Evolutionary conservation across 2,113 vertebrate genomes (phyloP), one percentile per base, ranked within the genome.

Genomic region (Willisornis vidua): DNA sequence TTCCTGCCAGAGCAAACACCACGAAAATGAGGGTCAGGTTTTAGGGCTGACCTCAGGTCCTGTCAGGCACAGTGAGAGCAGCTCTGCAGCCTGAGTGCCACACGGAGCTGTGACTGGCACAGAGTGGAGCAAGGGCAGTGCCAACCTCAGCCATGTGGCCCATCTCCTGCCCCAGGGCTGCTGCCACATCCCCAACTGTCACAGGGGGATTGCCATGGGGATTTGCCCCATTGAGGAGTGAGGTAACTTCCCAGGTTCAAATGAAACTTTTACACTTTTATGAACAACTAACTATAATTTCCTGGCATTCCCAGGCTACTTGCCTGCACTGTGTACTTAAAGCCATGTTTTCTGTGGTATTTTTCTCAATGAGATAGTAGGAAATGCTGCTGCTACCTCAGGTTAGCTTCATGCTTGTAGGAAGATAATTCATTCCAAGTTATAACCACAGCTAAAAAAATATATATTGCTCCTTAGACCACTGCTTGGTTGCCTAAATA

Each of bases 381-480:
- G 55, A 90, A 95, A 87, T 79, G 67, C 37, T 0, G 0, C 52
- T 90, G 72, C 49, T 85, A 57, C 61, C 63, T 80, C 78, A 59
- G 68, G 63, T 91, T 87, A 76, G 89, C 71, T 63, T 81, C 2
- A 19, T 73, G 82, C 78, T 93, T 80, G 81, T 88, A 82, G 78
- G 87, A 93, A 87, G 59, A 89, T 88, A 85, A 83, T 91, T 94
- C 91, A 94, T 74, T 93, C 63, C 45, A 48, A 83, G 67, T 74
- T 91, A 68, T 86, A 93, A 85, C 75, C 72, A 46, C 72, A 91
- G 43, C 43, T 92, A 70, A 93, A 90, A 92, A 94, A 74, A 85
- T 85, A 82, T 73, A 91, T 73, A 91, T 87, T 76, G 81, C 71
- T 93, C 62, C 57, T 90, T 45, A 93, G 81, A 89, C 59, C 62